These are phyloP conservation scores for Psammodynastes pulverulentus DNA, from an alignment of 2,113 vertebrate genomes.

Conservation along the genomic window DNA sequence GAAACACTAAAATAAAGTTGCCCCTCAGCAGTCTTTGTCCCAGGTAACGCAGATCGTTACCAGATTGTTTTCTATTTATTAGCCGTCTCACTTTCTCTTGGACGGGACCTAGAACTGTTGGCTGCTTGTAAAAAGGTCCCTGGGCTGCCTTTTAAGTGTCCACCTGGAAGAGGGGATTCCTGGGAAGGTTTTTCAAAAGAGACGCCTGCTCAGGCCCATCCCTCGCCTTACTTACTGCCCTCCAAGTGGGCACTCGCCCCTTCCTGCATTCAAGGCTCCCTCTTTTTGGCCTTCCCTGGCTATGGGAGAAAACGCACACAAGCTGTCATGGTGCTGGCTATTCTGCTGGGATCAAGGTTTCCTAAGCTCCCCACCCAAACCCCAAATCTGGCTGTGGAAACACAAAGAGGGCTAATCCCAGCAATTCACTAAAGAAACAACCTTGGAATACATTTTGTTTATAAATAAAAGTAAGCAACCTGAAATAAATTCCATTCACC, in stretches of 20 bases:
- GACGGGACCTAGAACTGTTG: not conserved
- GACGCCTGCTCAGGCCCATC: not conserved
- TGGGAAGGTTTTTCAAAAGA: not conserved
- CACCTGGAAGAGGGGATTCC: not conserved
- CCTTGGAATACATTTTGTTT: not conserved
- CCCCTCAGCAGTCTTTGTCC: not conserved
- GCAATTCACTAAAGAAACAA: not conserved
- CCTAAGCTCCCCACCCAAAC: not conserved
- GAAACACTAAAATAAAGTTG: not conserved
- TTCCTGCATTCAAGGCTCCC: not conserved
- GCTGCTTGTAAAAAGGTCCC: not conserved
- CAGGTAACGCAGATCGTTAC: not conserved
- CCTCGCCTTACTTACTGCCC: not conserved
- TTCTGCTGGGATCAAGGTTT: not conserved
- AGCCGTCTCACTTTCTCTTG: not conserved
- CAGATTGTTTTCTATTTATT: too few relatives aligned
- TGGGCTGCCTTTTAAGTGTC: not conserved
- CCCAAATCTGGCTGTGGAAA: not conserved
- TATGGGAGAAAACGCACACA: not conserved
- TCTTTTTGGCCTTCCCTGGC: not conserved
- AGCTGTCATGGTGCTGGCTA: not conserved
- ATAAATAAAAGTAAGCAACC: not conserved
- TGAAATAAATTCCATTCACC: not conserved
- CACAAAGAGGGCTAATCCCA: too few relatives aligned
- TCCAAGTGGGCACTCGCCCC: too few relatives aligned